Conservation (phyloP, 2,113 vertebrate genomes). For the Riparia riparia region DNA sequence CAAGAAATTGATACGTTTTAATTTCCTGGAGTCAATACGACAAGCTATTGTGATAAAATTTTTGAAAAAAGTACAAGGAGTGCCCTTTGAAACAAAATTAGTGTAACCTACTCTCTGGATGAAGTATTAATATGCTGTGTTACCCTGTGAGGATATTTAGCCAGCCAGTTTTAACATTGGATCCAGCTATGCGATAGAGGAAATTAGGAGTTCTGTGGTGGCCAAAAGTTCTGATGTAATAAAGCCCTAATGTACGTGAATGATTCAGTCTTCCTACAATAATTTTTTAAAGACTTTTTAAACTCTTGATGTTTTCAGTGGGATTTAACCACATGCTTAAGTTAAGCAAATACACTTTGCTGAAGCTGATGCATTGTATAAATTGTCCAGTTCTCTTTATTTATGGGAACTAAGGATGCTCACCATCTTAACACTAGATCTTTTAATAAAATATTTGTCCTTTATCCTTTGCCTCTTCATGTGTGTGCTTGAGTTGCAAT, state of each 20-base stretch:
- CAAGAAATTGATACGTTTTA: constrained; percentile 3
- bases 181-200: background rate
- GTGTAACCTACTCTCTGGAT: background rate
- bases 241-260: background rate
- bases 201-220: background rate
- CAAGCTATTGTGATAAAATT: background rate
- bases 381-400: background rate
- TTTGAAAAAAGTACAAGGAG: background rate
- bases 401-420: background rate
- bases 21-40: constrained; percentile 24
- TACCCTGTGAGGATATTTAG: background rate
- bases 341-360: background rate
- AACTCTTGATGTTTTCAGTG: background rate
- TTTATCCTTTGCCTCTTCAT: background rate
- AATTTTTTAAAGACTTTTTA: background rate
- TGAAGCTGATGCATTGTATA: background rate
- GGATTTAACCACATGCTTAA: background rate
- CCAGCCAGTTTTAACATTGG: background rate
- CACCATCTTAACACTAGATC: background rate
- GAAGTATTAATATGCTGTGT: background rate
- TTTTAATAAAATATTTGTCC: background rate
- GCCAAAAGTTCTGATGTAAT: background rate
- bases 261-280: background rate
- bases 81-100: background rate
- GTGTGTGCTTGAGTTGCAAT: background rate